Evolutionary conservation across 2,113 vertebrate species (phyloP).

Genomic region (Lontra canadensis): DNA sequence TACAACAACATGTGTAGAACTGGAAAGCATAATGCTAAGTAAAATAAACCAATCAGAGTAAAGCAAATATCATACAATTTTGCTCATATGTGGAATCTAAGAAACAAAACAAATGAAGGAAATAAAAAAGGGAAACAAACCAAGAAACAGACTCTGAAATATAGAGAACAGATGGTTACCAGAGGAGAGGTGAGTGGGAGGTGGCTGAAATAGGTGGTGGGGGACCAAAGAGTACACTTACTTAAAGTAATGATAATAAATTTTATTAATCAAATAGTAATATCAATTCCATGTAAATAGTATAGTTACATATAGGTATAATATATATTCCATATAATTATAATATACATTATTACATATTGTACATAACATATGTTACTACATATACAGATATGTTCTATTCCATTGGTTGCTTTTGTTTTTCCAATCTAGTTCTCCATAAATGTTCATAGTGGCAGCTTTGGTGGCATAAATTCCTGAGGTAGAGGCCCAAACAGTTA

Average conservation of each 20-base stretch:
- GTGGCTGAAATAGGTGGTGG: neutral
- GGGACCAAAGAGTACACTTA: neutral
- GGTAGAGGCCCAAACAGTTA: neutral
- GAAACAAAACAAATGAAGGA: neutral
- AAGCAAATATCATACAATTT: neutral
- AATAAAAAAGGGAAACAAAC: neutral
- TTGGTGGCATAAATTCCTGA: neutral
- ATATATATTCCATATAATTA: neutral
- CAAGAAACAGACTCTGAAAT: neutral
- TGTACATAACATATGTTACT: neutral
- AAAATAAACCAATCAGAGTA: neutral
- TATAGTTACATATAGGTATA: neutral
- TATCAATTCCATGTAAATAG: neutral
- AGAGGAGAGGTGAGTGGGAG: neutral
- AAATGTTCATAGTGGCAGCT: neutral
- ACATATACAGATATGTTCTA: neutral
- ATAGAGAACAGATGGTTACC: neutral
- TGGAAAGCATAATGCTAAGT: neutral
- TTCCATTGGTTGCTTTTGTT: neutral
- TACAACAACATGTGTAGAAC: neutral
- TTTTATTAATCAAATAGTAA: neutral
- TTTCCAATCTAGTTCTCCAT: neutral
- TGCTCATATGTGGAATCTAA: neutral
- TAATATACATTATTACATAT: neutral
- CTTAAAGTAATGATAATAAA: neutral